These are phyloP conservation scores for Chlamydotis undulata DNA, from an alignment of 2,113 vertebrate genomes.

Conservation along the genomic window DNA sequence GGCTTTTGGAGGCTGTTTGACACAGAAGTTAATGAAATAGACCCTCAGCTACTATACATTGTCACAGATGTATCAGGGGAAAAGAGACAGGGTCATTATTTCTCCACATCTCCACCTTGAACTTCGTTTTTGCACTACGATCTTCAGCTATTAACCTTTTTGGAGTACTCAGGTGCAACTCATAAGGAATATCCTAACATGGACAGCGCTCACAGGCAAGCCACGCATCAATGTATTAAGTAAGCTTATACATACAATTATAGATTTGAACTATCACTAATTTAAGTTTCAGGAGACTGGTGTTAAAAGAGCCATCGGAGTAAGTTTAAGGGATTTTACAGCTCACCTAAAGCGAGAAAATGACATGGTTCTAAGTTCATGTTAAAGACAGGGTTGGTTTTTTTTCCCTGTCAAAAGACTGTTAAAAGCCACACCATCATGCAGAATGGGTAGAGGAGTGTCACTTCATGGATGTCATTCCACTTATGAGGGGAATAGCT, in stretches of 20 bases:
- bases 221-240: background rate
- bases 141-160: background rate
- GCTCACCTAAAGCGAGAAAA: background rate
- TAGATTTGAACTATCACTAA: background rate
- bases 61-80: background rate
- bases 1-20: background rate
- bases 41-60: background rate
- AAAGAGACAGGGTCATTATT: background rate
- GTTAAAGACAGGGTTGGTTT: background rate
- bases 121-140: accelerated
- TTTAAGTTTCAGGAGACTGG: background rate
- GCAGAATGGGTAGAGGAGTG: background rate
- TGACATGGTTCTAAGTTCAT: background rate
- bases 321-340: background rate
- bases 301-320: background rate
- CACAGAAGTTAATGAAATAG: background rate
- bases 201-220: background rate
- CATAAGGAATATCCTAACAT: background rate
- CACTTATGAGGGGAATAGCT: background rate
- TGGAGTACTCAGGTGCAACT: background rate
- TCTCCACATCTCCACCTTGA: background rate
- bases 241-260: background rate
- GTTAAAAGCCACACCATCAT: background rate
- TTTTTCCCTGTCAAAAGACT: background rate
- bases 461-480: background rate